Evolutionary conservation across 2,888 invertebrate genomes (phyloP), one percentile per base, ranked within the genome.

Genomic region (Tubulanus polymorphus): DNA sequence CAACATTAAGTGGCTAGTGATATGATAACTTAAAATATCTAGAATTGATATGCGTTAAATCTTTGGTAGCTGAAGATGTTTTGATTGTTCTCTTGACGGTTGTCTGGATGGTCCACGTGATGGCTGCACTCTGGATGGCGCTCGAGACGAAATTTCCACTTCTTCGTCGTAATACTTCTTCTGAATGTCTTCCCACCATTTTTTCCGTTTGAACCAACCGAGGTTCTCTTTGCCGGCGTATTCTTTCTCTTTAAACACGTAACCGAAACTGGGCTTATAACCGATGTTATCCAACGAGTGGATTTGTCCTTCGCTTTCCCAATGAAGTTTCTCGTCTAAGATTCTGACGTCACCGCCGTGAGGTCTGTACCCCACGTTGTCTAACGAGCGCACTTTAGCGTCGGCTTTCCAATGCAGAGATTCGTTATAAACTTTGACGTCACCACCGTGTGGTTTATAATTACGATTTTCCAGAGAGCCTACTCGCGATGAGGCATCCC

Each of bases 381-480:
- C n/a, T n/a, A 62, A 41, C 6, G 64, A 66, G 12, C 62, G 65
- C 26, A 70, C 57, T 51, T 67, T 71, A 2, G 70, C 37, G 48
- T 64, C 52, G 10, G 54, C 62, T 15, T 60, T 63, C 70, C 71
- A 70, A 8, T 60, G 51, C 6, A 67, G 29, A 3, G 49, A 49
- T 23, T 63, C 59, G 20, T 62, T 59, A 3, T 57, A 54, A 35
- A 72, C 66, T 5, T 27, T 20, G 5, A 61, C 53, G 30, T 67
- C 62, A 0, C 70, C 69, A 1, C 68, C 67, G 6, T 64, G 62
- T 1, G 71, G 61, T 10, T 37, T 47, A 49, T 70, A 65, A 15
- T 64, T 48, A 8, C 62, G 47, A 57, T 69, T 70, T 12, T 67
- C 66, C 5, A 67, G 49, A 0, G 69, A 68, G 3, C 63, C 63